Evolutionary conservation across 2,797 vertebrate species (phyloP).

Genomic region (Chiloscyllium punctatum): DNA sequence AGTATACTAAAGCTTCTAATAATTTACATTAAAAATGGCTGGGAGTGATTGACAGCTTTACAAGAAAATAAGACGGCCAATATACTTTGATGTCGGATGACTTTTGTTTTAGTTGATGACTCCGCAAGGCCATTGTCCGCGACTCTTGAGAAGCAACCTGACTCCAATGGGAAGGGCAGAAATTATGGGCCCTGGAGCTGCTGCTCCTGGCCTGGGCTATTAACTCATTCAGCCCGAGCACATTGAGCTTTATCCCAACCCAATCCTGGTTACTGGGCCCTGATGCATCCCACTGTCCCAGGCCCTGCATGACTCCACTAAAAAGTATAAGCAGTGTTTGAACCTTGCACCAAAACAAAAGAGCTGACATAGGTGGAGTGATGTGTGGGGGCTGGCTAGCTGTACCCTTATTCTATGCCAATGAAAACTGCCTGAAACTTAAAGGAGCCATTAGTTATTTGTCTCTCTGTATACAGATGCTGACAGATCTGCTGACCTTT

Average conservation of each 20-base stretch:
- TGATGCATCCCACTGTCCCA: too few relatives aligned
- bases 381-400: not conserved
- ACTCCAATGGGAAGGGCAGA: not conserved
- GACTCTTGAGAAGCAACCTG: not conserved
- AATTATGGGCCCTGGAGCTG: too few relatives aligned
- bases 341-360: not conserved
- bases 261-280: too few relatives aligned
- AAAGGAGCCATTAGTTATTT: not conserved
- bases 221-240: too few relatives aligned
- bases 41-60: too few relatives aligned
- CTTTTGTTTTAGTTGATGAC: not conserved
- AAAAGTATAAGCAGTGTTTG: not conserved
- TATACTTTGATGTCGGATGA: not conserved
- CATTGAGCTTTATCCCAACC: too few relatives aligned
- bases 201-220: too few relatives aligned
- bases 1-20: not conserved
- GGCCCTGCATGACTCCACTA: too few relatives aligned
- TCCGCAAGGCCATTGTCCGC: not conserved
- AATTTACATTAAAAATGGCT: not conserved
- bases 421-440: not conserved
- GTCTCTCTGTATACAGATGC: too few relatives aligned
- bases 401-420: not conserved
- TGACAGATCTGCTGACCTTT: not conserved
- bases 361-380: not conserved
- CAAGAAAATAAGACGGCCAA: too few relatives aligned